A percentile compares a stretch with the other conserved stretches of the same genome.
phyloP scores from a whole-genome alignment of 2,797 vertebrate species.

The Falco berigora region DNA sequence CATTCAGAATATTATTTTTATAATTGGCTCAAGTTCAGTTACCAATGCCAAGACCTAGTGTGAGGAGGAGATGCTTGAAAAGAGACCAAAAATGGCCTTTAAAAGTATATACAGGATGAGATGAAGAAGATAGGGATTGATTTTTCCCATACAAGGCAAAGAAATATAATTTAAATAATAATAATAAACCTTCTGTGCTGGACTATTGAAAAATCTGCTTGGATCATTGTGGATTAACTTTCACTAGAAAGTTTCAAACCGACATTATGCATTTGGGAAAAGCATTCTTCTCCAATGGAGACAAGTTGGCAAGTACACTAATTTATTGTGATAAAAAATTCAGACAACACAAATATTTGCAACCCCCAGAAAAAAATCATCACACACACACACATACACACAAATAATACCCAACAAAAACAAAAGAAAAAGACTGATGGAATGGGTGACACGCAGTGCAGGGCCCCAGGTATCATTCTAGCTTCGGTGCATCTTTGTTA shows the following conservation, averaged over 20 bases:
- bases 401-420: background rate
- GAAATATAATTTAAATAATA: background rate
- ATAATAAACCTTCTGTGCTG: background rate
- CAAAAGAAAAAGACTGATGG: slow-evolving; percentile 48
- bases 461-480: slow-evolving; percentile 10
- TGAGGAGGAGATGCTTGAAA: background rate
- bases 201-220: background rate
- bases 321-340: background rate
- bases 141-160: background rate
- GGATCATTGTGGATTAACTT: background rate
- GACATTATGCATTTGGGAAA: background rate
- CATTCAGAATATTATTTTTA: background rate
- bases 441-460: slow-evolving; percentile 47
- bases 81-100: background rate
- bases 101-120: background rate
- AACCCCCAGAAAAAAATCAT: background rate
- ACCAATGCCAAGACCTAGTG: background rate
- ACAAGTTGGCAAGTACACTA: slow-evolving; percentile 62
- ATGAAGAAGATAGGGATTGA: background rate
- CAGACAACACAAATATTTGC: background rate
- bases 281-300: background rate
- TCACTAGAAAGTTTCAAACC: background rate
- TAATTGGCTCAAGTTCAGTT: background rate
- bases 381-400: slow-evolving; percentile 3
- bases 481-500: background rate